A percentile compares a stretch with the other conserved stretches of the same genome.
Conservation (phyloP, 1,140 invertebrate genomes). For the Sycobia sp. region DNA sequence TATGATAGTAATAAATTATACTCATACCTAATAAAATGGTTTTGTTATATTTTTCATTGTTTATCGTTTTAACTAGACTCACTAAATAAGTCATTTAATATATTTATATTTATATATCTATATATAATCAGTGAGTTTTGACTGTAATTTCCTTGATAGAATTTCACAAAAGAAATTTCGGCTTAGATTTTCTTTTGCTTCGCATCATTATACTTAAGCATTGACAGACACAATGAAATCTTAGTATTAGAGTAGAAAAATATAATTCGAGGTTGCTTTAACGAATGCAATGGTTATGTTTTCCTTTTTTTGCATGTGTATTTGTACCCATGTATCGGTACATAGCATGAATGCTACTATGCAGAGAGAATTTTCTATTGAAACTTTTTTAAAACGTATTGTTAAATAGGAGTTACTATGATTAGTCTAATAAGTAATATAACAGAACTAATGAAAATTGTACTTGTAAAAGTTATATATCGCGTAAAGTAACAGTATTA, state of each 20-base stretch:
- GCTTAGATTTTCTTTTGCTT: conserved; percentile 20
- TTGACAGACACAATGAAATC: conserved; percentile 38
- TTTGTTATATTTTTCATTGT: conserved; percentile 8
- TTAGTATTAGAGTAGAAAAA: conserved; percentile 59
- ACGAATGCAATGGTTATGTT: conserved; percentile 33
- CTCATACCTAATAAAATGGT: conserved; percentile 18
- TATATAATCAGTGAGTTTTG: conserved; percentile 23
- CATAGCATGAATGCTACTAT: conserved; percentile 14
- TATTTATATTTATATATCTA: conserved; percentile 33
- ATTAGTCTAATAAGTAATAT: not conserved
- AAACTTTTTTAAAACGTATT: not conserved
- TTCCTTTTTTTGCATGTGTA: not conserved
- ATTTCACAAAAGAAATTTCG: conserved; percentile 26
- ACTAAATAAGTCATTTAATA: conserved; percentile 31
- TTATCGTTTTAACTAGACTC: conserved; percentile 8
- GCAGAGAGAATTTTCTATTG: conserved; percentile 30
- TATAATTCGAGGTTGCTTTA: conserved; percentile 57
- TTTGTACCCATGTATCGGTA: conserved; percentile 8
- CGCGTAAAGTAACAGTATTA: not conserved
- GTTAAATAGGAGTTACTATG: not conserved
- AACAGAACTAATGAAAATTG: no score
- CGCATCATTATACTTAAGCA: conserved; percentile 34
- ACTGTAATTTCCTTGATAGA: conserved; percentile 31
- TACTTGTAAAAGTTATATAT: no score
- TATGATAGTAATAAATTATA: conserved; percentile 19